Evolutionary conservation across 2,888 invertebrate genomes (phyloP).

Genomic region (Eupithecia dodoneata): DNA sequence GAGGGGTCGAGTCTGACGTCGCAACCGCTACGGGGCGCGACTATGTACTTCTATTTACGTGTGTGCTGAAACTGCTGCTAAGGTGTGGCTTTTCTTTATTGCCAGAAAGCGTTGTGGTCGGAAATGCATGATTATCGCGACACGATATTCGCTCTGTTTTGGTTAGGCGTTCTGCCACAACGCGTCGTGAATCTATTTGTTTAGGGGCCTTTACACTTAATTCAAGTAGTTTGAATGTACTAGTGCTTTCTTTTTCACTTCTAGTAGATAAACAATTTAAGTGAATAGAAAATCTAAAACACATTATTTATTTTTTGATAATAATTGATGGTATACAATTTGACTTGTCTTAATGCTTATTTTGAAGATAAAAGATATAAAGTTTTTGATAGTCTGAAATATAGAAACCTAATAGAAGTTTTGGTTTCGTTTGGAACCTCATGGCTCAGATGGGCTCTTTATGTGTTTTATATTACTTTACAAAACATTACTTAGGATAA

Average conservation of each 20-base stretch:
- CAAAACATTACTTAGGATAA: not conserved
- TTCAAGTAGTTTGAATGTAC: not conserved
- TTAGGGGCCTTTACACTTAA: not conserved
- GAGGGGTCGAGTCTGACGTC: not conserved
- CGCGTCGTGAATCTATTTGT: not conserved
- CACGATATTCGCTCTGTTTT: not conserved
- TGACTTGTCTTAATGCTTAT: no score
- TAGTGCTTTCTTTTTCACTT: no score
- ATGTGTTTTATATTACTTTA: not conserved
- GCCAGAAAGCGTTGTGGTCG: not conserved
- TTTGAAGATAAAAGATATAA: no score
- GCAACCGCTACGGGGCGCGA: not conserved
- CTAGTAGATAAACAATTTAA: no score
- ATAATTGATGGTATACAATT: no score
- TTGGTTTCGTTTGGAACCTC: not conserved
- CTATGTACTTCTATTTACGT: not conserved
- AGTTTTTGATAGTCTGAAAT: no score
- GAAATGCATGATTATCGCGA: not conserved
- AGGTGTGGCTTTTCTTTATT: not conserved
- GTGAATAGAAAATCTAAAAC: no score
- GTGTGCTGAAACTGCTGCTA: not conserved
- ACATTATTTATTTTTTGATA: no score
- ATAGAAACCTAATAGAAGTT: no score
- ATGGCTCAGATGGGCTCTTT: no score
- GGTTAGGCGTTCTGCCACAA: not conserved